Evolutionary conservation across 2,797 vertebrate genomes (phyloP), one percentile per base, ranked within the genome.

Genomic region (Lithobates sylvaticus): DNA sequence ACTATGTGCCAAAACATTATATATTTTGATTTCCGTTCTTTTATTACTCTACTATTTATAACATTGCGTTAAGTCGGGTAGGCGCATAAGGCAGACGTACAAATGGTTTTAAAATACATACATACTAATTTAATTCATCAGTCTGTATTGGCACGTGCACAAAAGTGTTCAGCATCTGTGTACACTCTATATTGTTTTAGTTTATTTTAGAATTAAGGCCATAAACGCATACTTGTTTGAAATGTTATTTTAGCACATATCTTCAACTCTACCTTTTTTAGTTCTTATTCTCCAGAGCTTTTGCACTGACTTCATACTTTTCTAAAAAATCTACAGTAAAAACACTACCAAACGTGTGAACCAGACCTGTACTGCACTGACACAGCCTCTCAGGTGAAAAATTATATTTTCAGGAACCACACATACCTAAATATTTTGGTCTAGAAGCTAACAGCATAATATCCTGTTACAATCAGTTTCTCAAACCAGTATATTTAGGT

Each of bases 221-320:
- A 44, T 34, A 36, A 78, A 42, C 15, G 34, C 70, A 68, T 44
- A 47, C 47, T 84, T 84, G 21, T 58, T 78, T 61, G 21, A 18
- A 65, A 64, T 71, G 34, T 78, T 78, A 64, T 78, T 84, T 78
- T 84, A 71, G 72, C 83, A 44, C 83, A 71, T 54, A 50, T 77
- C 75, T 84, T 77, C 23, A 68, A 61, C 27, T 69, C 70, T 42
- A 36, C 29, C 36, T 44, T 72, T 39, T 78, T 84, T 78, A 34
- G 36, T 78, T 77, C 32, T 78, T 21, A 64, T 27, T 84, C 83
- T 44, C 67, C 44, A 12, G 65, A 39, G 67, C 47, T 32, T 84
- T 70, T 84, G 12, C 65, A 77, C 15, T 23, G 82, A 70, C 47
- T 84, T 39, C 42, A 70, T 70, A 32, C 72, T 73, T 82, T 81